A percentile compares a stretch with the other conserved stretches of the same genome.
phyloP scores from a whole-genome alignment of 2,797 vertebrate genomes.

The Alcedo quadribrachys region DNA sequence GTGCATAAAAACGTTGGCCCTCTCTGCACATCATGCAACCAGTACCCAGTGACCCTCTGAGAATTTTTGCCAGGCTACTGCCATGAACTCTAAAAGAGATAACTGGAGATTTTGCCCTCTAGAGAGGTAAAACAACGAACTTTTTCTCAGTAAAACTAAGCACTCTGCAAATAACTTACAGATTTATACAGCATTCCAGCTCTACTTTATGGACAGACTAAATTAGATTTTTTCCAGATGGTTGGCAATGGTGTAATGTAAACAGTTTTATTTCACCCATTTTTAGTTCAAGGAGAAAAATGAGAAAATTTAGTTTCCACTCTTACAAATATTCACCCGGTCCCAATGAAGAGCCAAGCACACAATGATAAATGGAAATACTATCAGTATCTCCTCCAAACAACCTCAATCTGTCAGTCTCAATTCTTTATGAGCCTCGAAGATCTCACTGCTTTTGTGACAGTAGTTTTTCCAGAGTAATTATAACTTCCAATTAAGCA shows the following conservation, averaged over 20 bases:
- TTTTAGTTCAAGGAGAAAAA: conserved; percentile 13
- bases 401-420: conserved; percentile 61
- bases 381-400: neutral
- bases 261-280: conserved; percentile 1
- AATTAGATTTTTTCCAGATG: conserved; percentile 46
- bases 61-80: neutral
- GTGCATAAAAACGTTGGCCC: neutral
- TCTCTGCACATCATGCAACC: neutral
- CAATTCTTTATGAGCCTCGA: conserved; percentile 34
- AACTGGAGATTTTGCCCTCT: neutral
- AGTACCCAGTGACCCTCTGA: neutral
- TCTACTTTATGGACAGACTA: neutral
- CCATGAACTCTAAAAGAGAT: neutral
- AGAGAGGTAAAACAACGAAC: neutral
- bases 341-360: neutral
- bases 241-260: neutral
- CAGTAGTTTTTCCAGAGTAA: conserved; percentile 31
- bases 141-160: neutral
- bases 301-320: neutral
- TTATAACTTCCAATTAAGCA: conserved; percentile 59
- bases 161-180: neutral
- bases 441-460: conserved; percentile 18
- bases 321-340: neutral
- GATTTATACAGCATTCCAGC: neutral
- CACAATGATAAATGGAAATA: neutral